Percentiles rank a stretch among this genome's conserved stretches.
Conservation (phyloP, 1,140 invertebrate species). For the Arion vulgaris region DNA sequence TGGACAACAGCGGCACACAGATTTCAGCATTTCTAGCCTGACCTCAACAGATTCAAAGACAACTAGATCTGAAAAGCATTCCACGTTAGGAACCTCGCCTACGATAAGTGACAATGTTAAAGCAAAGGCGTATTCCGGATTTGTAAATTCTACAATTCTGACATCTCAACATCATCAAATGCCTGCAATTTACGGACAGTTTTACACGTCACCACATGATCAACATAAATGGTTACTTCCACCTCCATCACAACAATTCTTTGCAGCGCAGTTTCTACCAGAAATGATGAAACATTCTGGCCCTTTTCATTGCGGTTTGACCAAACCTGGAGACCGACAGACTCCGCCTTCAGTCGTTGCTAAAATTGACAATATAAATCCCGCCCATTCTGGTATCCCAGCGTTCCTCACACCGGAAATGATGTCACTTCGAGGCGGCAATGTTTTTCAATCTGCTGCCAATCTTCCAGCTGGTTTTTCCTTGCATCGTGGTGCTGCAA, state of each 20-base stretch:
- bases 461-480: not conserved
- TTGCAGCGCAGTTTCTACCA: not conserved
- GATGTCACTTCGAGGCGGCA: not conserved
- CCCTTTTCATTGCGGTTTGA: not conserved
- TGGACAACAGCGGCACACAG: constrained; percentile 11
- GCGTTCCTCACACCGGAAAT: constrained; percentile 13
- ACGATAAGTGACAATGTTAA: constrained; percentile 10
- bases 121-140: not conserved
- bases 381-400: not conserved
- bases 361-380: too few species aligned
- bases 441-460: not conserved
- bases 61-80: not conserved
- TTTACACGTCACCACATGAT: not conserved
- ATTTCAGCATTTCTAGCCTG: constrained; percentile 50
- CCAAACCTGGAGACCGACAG: not conserved
- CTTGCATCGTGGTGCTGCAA: not conserved
- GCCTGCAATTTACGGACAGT: constrained; percentile 13
- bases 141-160: not conserved
- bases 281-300: not conserved
- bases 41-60: constrained; percentile 18
- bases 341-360: not conserved
- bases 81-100: not conserved
- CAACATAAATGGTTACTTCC: not conserved
- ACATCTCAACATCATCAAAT: not conserved
- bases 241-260: not conserved